Conservation (phyloP, 2,888 invertebrate genomes). For the Bugula neritina region DNA sequence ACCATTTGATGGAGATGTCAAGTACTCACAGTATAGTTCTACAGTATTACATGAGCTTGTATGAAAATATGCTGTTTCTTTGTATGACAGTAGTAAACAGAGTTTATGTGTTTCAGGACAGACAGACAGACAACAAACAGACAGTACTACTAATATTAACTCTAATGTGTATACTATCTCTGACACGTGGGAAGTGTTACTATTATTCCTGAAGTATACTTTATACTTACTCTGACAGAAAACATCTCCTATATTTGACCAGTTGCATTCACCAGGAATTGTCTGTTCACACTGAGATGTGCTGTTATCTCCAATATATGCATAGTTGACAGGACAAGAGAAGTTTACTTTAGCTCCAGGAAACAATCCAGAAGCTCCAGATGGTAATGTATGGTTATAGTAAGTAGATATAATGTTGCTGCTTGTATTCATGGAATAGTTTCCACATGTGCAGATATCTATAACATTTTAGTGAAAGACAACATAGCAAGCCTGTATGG, state of each 20-base stretch:
- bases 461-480: too few species aligned
- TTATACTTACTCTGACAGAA: too few species aligned
- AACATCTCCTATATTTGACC: too few species aligned
- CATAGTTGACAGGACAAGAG: not conserved
- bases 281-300: not conserved
- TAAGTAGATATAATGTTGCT: not conserved
- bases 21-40: not conserved
- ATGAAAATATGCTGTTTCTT: not conserved
- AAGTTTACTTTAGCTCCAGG: not conserved
- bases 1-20: not conserved
- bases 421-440: not conserved
- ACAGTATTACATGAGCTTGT: not conserved
- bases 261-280: too few species aligned
- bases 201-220: too few species aligned
- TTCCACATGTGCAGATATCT: not conserved
- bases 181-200: too few species aligned
- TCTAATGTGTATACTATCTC: too few species aligned
- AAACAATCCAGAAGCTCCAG: not conserved
- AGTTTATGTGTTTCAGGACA: too few species aligned
- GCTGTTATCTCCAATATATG: not conserved
- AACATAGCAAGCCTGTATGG: too few species aligned
- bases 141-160: too few species aligned
- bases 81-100: not conserved
- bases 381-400: not conserved
- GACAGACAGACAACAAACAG: too few species aligned